phyloP scores from a whole-genome alignment of 2,888 invertebrate species.

The Spodoptera picta region DNA sequence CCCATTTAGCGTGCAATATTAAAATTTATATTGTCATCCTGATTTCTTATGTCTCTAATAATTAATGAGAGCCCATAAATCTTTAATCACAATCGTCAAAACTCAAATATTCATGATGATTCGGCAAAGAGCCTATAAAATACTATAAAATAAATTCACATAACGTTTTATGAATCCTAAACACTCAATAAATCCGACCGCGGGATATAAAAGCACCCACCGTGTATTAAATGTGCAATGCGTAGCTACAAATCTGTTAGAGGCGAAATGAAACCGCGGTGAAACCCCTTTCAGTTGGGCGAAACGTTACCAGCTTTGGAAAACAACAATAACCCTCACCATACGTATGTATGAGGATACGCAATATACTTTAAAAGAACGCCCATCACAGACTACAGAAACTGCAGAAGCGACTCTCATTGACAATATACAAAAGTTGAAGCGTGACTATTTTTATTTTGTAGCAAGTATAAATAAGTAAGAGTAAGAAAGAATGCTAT shows the following conservation, averaged over 20 bases:
- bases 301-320: slow-evolving; percentile 80
- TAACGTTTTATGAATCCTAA: slow-evolving; percentile 85
- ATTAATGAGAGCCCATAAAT: slow-evolving; percentile 19
- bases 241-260: slow-evolving; percentile 76
- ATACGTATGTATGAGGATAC: slow-evolving; percentile 81
- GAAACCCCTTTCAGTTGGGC: slow-evolving; percentile 75
- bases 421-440: slow-evolving; percentile 3
- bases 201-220: slow-evolving; percentile 72
- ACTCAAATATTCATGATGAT: slow-evolving; percentile 61
- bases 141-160: slow-evolving; percentile 67
- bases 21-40: slow-evolving; percentile 1
- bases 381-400: slow-evolving; percentile 64
- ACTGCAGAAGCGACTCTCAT: slow-evolving; percentile 51
- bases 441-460: neutral
- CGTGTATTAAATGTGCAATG: slow-evolving; percentile 69
- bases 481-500: neutral
- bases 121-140: slow-evolving; percentile 66
- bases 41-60: neutral
- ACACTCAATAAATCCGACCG: slow-evolving; percentile 81
- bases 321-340: slow-evolving; percentile 85
- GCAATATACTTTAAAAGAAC: slow-evolving; percentile 85
- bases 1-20: slow-evolving; percentile 20
- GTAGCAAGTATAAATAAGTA: neutral
- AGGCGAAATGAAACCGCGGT: slow-evolving; percentile 68
- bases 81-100: slow-evolving; percentile 32